Percentiles rank a stretch among this genome's conserved stretches.
phyloP scores from a whole-genome alignment of 2,113 vertebrate genomes.

The Aptenodytes forsteri region DNA sequence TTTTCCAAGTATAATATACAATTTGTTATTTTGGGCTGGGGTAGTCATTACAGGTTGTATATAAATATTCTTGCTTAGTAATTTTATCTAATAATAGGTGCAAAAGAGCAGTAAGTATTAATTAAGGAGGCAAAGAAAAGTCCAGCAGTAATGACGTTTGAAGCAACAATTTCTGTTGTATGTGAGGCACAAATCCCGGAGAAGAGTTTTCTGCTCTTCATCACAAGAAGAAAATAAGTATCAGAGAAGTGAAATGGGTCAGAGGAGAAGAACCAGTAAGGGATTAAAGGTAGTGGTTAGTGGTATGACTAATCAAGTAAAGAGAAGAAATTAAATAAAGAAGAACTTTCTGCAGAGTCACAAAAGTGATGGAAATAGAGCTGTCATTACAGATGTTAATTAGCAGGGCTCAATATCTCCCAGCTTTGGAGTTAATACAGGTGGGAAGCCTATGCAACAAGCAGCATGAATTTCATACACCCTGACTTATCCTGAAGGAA shows the following conservation, averaged over 20 bases:
- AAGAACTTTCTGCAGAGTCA: background rate
- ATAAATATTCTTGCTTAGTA: background rate
- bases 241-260: background rate
- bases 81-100: background rate
- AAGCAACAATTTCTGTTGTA: background rate
- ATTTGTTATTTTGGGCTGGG: conserved; percentile 14
- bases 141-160: background rate
- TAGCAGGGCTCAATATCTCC: background rate
- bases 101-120: background rate
- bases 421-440: background rate
- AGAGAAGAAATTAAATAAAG: background rate
- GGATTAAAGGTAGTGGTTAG: background rate
- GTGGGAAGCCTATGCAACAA: background rate
- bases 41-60: background rate
- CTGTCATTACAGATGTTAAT: background rate
- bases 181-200: background rate
- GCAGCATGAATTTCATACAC: background rate
- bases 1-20: background rate
- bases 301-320: background rate
- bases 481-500: background rate
- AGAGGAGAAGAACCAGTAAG: background rate
- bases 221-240: background rate
- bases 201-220: background rate
- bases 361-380: background rate
- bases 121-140: background rate